Percentiles rank a stretch among this genome's conserved stretches.
Conservation (phyloP, 2,888 invertebrate genomes). For the Globia sparganii region DNA sequence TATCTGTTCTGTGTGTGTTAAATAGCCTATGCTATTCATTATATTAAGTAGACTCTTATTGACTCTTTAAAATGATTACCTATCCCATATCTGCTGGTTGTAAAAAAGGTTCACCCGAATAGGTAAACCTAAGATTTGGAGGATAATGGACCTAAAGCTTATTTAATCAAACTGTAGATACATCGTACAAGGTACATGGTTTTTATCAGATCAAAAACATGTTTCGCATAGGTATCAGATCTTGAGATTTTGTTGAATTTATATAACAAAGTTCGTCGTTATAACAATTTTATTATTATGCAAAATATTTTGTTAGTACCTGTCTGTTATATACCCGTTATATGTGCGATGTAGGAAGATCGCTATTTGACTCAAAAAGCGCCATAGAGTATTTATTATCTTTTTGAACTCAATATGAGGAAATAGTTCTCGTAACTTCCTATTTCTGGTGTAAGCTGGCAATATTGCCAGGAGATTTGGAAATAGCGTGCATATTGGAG, state of each 20-base stretch:
- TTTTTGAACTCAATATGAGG: constrained; percentile 5
- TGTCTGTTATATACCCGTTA: background rate
- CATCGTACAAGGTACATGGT: background rate
- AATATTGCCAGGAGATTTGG: constrained; percentile 25
- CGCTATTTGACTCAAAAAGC: background rate
- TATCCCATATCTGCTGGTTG: background rate
- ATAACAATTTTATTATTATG: background rate
- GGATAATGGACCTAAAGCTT: constrained; percentile 5
- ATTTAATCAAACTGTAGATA: background rate
- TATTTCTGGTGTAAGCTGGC: constrained; percentile 23
- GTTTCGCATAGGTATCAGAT: constrained; percentile 6
- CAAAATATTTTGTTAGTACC: constrained; percentile 7
- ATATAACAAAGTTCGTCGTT: background rate
- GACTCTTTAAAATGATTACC: background rate
- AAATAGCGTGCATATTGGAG: constrained; percentile 5
- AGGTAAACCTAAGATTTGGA: background rate
- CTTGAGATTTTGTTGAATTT: background rate
- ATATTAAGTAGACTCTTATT: background rate
- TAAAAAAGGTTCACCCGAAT: background rate
- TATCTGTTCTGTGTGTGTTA: no score
- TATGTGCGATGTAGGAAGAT: no score
- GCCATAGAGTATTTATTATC: background rate
- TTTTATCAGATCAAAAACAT: constrained; percentile 17
- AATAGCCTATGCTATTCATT: background rate
- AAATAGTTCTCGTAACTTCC: background rate